These are phyloP conservation scores for Eustalomyia histrio DNA, from an alignment of 2,888 invertebrate genomes.

Conservation along the genomic window DNA sequence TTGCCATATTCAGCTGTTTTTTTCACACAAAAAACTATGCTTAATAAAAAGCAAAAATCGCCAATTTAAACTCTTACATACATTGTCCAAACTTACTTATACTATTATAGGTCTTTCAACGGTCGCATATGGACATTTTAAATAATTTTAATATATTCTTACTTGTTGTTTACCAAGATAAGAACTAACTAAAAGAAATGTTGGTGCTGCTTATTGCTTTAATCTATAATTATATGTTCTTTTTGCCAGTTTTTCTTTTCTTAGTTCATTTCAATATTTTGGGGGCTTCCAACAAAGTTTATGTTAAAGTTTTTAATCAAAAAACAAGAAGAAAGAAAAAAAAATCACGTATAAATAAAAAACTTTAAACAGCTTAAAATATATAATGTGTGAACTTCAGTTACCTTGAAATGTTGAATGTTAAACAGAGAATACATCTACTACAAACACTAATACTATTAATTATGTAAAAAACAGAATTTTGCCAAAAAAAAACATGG, in stretches of 20 bases:
- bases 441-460: neutral
- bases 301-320: neutral
- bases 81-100: no score
- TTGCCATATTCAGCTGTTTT: no score
- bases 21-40: no score
- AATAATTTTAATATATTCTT: no score
- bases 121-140: no score
- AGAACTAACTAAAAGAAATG: neutral
- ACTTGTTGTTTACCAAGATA: neutral
- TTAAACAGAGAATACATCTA: conserved; percentile 1
- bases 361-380: neutral
- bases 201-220: neutral
- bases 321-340: neutral
- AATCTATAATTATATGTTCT: neutral
- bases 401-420: conserved; percentile 22
- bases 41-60: no score
- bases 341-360: neutral
- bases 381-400: conserved; percentile 12
- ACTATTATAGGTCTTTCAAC: no score
- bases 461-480: conserved; percentile 14
- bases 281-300: neutral
- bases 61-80: no score
- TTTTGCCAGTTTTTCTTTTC: neutral
- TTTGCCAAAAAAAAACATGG: neutral
- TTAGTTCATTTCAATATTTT: neutral